Conservation (phyloP, 2,888 invertebrate genomes). For the Paralinhomoeus sp. region DNA sequence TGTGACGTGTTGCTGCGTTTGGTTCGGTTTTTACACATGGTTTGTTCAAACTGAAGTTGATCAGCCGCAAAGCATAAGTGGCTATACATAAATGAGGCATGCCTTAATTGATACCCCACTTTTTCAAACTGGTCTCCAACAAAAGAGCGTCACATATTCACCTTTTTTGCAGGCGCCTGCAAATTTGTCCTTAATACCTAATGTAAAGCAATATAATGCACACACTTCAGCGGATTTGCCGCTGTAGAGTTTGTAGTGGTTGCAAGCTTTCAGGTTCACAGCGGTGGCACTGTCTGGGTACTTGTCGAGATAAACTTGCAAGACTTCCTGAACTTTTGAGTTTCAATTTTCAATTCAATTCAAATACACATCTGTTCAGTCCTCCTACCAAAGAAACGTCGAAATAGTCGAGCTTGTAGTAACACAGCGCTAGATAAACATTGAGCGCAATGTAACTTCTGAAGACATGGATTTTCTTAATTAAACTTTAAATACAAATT, state of each 20-base stretch:
- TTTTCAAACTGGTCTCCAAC: too few relatives aligned
- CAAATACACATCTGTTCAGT: background rate
- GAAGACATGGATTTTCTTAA: slow-evolving; percentile 22
- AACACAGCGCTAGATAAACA: slow-evolving; percentile 86
- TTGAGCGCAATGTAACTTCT: slow-evolving; percentile 77
- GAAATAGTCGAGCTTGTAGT: slow-evolving; percentile 92
- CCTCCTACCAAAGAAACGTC: slow-evolving; percentile 68
- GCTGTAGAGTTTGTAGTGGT: slow-evolving; percentile 62
- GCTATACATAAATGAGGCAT: too few relatives aligned
- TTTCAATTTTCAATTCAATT: background rate
- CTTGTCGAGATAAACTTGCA: slow-evolving; percentile 69
- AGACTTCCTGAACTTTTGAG: slow-evolving; percentile 44
- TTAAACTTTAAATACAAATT: too few relatives aligned
- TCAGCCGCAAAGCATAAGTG: too few relatives aligned
- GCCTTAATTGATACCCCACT: too few relatives aligned
- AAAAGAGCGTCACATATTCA: too few relatives aligned
- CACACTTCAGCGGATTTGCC: slow-evolving; percentile 75
- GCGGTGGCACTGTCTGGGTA: slow-evolving; percentile 82
- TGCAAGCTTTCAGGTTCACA: slow-evolving; percentile 68
- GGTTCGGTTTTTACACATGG: too few relatives aligned
- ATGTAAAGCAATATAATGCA: background rate
- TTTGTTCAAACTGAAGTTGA: too few relatives aligned
- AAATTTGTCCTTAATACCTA: too few relatives aligned
- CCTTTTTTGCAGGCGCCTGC: too few relatives aligned
- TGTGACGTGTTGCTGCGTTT: too few relatives aligned